Base-by-base conservation (phyloP, 2,888 invertebrate genomes). In the Lasius fuliginosus region DNA sequence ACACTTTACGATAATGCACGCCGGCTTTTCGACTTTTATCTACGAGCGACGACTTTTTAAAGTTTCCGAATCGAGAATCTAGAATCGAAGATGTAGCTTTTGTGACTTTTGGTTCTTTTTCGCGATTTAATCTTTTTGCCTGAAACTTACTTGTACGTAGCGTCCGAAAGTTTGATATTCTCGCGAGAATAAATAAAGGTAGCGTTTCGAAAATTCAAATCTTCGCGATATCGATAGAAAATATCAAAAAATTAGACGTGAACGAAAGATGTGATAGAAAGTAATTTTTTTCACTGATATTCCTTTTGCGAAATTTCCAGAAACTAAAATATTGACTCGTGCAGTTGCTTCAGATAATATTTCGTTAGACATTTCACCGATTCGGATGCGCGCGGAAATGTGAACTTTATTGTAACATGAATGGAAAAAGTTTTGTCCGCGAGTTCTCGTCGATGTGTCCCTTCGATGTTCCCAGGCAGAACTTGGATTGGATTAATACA, bases 401-500 rank as follows among this genome's bases (percentile, higher is more conserved):
- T 23, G 33, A 60, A 42, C 56, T 81, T 82, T 46, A 76, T 81
- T 64, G 58, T 33, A 33, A 62, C 60, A 75, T 46, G 60, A 60
- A 82, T 77, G 27, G 56, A 64, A 42, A 65, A 64, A 65, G 53
- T 82, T 73, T 60, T 18, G 67, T 56, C 42, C 18, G 40, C 81
- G 27, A 33, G 64, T 40, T 56, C 36, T 23, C 82, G 56, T 33
- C 69, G 53, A 53, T 76, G 64, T 27, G 62, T 75, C 42, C 40
- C 65, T 65, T 46, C 56, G 75, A 27, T 53, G n/a, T 68, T 62
- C 18, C 74, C 18, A 4, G 71, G 42, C n/a, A 23, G 36, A 83
- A 77, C 49, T 64, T 77, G 53, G 83, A 85, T 85, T 65, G 65
- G 83, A 83, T 85, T 85, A 83, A 67, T 77, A 74, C 42, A 56